phyloP scores from a whole-genome alignment of 2,113 vertebrate genomes.

The Xenopus tropicalis region DNA sequence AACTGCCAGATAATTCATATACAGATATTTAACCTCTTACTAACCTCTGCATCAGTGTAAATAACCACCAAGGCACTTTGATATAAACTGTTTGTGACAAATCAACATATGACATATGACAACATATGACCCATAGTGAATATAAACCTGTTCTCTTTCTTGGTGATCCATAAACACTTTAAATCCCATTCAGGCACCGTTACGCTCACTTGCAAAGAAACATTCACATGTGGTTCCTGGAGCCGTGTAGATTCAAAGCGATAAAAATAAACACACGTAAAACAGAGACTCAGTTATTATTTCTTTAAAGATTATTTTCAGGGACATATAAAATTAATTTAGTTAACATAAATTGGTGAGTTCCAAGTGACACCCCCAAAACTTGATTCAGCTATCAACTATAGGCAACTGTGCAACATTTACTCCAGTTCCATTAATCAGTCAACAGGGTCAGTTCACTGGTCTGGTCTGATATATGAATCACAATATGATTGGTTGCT shows the following conservation, averaged over 20 bases:
- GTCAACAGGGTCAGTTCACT: too few species aligned
- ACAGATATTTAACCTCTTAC: slow-evolving; percentile 23
- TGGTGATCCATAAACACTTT: too few species aligned
- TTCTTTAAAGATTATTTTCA: not conserved
- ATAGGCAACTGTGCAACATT: too few species aligned
- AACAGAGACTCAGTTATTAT: too few species aligned
- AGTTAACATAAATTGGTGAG: too few species aligned
- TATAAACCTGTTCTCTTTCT: not conserved
- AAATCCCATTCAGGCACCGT: too few species aligned
- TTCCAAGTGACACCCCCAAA: too few species aligned
- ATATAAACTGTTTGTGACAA: not conserved
- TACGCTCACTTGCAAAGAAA: not conserved
- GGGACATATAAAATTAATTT: not conserved
- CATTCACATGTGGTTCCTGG: not conserved
- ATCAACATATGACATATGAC: not conserved
- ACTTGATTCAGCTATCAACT: too few species aligned
- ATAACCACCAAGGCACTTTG: not conserved
- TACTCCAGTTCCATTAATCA: too few species aligned
- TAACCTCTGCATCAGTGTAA: slow-evolving; percentile 12
- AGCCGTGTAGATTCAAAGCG: not conserved
- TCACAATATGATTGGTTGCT: too few species aligned
- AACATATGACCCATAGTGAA: not conserved
- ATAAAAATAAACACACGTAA: too few species aligned
- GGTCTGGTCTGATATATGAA: too few species aligned
- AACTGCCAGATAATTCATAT: not conserved